phyloP scores from a whole-genome alignment of 2,113 vertebrate genomes.

The Vanacampus margaritifer region DNA sequence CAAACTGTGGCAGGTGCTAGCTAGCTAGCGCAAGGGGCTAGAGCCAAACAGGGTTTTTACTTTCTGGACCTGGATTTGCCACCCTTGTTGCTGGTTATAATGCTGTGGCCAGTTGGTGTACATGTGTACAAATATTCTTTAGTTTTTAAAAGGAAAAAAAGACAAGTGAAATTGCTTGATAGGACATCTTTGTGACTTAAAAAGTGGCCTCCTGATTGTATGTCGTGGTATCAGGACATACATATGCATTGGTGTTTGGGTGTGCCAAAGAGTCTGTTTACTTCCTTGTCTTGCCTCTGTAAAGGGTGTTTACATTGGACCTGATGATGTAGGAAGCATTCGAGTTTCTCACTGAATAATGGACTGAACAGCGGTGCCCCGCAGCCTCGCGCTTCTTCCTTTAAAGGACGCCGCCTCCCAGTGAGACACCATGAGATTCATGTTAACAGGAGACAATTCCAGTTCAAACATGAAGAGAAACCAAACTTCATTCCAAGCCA shows the following conservation, averaged over 20 bases:
- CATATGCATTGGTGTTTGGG: conserved; percentile 45
- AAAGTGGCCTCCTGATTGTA: conserved; percentile 24
- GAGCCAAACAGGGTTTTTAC: too few relatives aligned
- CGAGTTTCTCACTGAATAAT: conserved; percentile 26
- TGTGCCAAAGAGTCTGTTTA: conserved; percentile 73
- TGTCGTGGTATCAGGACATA: conserved; percentile 31
- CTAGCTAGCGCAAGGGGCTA: too few relatives aligned
- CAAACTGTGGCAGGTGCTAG: too few relatives aligned
- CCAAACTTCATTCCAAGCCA: conserved; percentile 30
- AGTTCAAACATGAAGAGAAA: conserved; percentile 19
- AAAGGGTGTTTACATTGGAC: conserved; percentile 62
- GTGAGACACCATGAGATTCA: conserved; percentile 17
- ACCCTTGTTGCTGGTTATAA: neutral
- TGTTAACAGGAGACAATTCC: conserved; percentile 35
- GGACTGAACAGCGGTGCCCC: conserved; percentile 25
- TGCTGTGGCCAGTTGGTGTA: neutral
- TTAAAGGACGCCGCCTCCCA: conserved; percentile 18
- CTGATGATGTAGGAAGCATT: conserved; percentile 38
- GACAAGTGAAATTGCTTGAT: conserved; percentile 30
- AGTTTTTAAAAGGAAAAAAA: conserved; percentile 35
- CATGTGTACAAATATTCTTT: conserved; percentile 23
- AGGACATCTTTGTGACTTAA: conserved; percentile 15
- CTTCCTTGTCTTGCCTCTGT: conserved; percentile 61
- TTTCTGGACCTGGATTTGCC: too few relatives aligned
- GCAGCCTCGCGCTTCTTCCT: neutral